These are phyloP conservation scores for Craterocephalus amniculus DNA, from an alignment of 2,797 vertebrate genomes.

Conservation along the genomic window DNA sequence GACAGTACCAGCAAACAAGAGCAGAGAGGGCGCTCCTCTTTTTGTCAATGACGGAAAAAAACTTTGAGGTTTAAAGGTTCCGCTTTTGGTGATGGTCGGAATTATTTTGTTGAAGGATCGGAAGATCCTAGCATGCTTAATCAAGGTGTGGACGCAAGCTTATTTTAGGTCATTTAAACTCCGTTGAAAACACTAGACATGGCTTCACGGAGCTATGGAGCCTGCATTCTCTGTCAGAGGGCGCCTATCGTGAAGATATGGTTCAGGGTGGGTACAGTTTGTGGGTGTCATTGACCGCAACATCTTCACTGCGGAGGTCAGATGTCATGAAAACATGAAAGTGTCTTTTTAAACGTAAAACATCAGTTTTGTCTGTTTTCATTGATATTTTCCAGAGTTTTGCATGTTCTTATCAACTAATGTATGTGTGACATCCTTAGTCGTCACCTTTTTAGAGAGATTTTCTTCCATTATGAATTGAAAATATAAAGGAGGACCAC, in stretches of 20 bases:
- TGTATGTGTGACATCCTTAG: background rate
- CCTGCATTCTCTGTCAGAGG: slow-evolving; percentile 45
- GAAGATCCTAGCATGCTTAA: background rate
- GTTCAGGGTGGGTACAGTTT: slow-evolving; percentile 68
- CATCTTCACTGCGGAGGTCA: slow-evolving; percentile 51
- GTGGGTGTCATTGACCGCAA: slow-evolving; percentile 41
- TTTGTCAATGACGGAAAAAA: background rate
- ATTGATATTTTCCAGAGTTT: background rate
- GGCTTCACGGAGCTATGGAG: slow-evolving; percentile 48
- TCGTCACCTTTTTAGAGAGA: background rate
- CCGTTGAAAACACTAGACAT: slow-evolving; percentile 41
- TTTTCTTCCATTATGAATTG: background rate
- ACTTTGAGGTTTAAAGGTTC: slow-evolving; percentile 35
- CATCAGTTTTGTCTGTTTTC: background rate
- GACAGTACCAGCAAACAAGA: background rate
- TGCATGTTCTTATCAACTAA: background rate
- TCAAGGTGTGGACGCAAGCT: rapidly evolving
- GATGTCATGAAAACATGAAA: background rate
- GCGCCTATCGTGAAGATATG: slow-evolving; percentile 28
- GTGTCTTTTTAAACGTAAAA: background rate
- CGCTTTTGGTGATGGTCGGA: slow-evolving; percentile 55
- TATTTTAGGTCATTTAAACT: background rate
- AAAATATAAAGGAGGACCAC: background rate
- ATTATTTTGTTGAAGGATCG: slow-evolving; percentile 73
- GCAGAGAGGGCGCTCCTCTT: slow-evolving; percentile 11